phyloP scores from a whole-genome alignment of 1,140 invertebrate species.

The Mya arenaria region DNA sequence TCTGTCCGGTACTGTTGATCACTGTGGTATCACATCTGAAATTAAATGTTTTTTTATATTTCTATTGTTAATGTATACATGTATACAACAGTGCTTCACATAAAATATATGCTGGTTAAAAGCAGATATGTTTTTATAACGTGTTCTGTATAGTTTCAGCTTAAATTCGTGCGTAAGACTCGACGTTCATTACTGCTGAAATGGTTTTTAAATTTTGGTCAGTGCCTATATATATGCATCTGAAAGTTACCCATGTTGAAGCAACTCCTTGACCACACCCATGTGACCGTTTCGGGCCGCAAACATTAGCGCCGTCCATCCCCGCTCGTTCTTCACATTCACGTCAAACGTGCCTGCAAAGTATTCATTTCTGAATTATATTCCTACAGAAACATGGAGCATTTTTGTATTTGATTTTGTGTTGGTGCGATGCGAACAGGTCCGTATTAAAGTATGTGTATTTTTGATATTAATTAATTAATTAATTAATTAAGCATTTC shows the following conservation, averaged over 20 bases:
- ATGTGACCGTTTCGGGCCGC: slow-evolving; percentile 77
- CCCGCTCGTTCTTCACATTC: slow-evolving; percentile 74
- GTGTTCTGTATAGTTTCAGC: too few species aligned
- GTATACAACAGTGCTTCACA: too few species aligned
- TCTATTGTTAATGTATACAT: not conserved
- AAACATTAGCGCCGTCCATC: slow-evolving; percentile 80
- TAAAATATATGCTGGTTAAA: not conserved
- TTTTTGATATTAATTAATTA: not conserved
- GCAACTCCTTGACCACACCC: slow-evolving; percentile 65
- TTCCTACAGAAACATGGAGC: not conserved
- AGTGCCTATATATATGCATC: too few species aligned
- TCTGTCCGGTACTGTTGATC: slow-evolving; percentile 76
- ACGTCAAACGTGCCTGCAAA: slow-evolving; percentile 66
- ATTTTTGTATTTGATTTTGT: not conserved
- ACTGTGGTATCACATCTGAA: slow-evolving; percentile 72
- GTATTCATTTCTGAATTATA: too few species aligned
- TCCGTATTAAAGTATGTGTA: not conserved
- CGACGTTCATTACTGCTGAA: too few species aligned
- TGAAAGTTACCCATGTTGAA: slow-evolving; percentile 77
- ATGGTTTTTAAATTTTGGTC: too few species aligned
- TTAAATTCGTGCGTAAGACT: too few species aligned
- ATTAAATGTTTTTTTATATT: not conserved
- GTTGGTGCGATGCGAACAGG: not conserved
- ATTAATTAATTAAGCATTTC: not conserved
- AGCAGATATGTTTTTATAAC: too few species aligned